phyloP scores from a whole-genome alignment of 1,140 invertebrate genomes.

The Cataglyphis hispanica region DNA sequence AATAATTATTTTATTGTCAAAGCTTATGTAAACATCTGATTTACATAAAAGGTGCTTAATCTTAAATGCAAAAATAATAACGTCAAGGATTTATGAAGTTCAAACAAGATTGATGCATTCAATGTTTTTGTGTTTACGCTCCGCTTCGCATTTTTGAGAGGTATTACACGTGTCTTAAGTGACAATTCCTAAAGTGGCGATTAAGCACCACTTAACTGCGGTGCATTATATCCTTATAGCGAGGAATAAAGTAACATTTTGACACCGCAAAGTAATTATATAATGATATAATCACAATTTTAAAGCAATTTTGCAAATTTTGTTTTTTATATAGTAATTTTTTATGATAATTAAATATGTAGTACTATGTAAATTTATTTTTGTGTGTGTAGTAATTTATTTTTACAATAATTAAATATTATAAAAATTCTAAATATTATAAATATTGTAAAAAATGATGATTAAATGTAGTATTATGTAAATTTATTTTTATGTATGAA shows the following conservation, averaged over 20 bases:
- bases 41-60: not conserved
- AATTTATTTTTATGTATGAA: no score
- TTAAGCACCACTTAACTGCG: conserved; percentile 10
- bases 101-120: not conserved
- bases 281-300: not conserved
- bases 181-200: not conserved
- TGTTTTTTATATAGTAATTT: not conserved
- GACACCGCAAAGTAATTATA: not conserved
- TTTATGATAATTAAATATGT: not conserved
- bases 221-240: not conserved
- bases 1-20: not conserved
- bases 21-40: not conserved
- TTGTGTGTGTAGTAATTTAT: no score
- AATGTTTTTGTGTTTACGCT: not conserved
- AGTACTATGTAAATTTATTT: no score
- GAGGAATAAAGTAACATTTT: conserved; percentile 30
- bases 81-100: no score
- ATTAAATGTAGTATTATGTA: no score
- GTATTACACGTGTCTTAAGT: not conserved
- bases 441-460: no score
- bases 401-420: no score
- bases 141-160: not conserved
- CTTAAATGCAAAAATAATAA: not conserved
- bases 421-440: no score
- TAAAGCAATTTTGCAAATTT: not conserved